Base-by-base conservation (phyloP, 2,888 invertebrate species). In the Psococerastis gibbosa region DNA sequence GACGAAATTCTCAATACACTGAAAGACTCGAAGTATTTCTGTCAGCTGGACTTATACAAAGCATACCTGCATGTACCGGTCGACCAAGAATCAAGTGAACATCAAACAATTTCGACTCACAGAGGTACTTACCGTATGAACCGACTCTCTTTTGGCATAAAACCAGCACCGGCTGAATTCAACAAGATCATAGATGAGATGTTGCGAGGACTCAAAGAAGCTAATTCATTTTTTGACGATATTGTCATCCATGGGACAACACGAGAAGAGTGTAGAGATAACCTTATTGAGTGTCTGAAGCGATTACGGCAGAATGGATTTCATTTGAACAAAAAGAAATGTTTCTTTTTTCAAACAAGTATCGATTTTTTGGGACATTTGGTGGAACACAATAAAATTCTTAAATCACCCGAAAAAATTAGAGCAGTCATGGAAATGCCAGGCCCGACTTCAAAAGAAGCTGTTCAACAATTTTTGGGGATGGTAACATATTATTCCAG, bases 401-500 rank as follows among this genome's bases (percentile, higher is more conserved):
- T 42, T 17, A 47, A 41, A 38, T 33, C 38, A 4, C 15, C 15
- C 22, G 46, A 51, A 42, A 48, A 52, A 35, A 22, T 51, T 35
- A 31, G 42, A 3, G 42, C 49, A 1, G 48, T 50, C 16, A 23
- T 45, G 41, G 41, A 47, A 8, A 44, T 48, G 33, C 43, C 49
- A 9, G 32, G 15, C 35, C 50, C 49, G 9, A n/a, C 45, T 32
- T 45, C 46, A 43, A 35, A 38, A 22, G 47, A 46, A 49, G 38
- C 48, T 5, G 32, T 51, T 6, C 46, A 48, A 35, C 51, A 51
- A 38, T 49, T 53, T 27, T 20, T 52, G 15, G 52, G 52, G 1
- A 51, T 51, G 45, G 45, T 53, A 18, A 52, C 51, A 45, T 52
- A 50, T 42, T 49, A 52, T 34, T 11, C 43, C 8, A 16, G 43